Percentiles rank a stretch among this genome's conserved stretches.
Evolutionary conservation across 2,113 vertebrate genomes (phyloP).

Genomic region (Miniopterus natalensis): DNA sequence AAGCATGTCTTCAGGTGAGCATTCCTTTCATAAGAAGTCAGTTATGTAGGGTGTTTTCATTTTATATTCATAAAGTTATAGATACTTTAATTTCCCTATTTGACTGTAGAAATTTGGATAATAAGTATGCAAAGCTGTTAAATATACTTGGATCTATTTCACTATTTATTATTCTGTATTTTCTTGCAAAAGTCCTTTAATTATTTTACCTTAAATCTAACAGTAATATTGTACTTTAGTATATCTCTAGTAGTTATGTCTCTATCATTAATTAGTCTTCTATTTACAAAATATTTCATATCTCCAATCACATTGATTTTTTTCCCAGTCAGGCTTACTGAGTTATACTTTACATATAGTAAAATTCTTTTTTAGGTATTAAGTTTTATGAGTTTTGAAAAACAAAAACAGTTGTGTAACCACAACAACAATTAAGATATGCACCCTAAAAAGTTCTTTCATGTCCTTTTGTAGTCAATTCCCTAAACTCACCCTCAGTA

Average conservation of each 20-base stretch:
- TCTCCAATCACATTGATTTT: not conserved
- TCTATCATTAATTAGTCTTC: not conserved
- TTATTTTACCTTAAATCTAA: not conserved
- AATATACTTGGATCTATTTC: conserved; percentile 15
- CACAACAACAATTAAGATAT: not conserved
- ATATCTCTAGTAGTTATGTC: not conserved
- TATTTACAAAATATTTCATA: conserved; percentile 37
- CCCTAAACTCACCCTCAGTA: not conserved
- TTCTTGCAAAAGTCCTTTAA: not conserved
- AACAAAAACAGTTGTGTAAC: not conserved
- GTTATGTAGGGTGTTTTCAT: conserved; percentile 2
- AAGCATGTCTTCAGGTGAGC: not conserved
- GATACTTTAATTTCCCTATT: not conserved
- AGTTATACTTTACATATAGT: not conserved
- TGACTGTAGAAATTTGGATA: not conserved
- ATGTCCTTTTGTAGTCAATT: not conserved
- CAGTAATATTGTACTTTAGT: not conserved
- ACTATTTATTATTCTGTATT: conserved; percentile 4
- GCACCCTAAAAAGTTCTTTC: not conserved
- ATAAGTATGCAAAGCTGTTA: not conserved
- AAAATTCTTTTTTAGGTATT: conserved; percentile 14
- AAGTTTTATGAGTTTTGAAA: not conserved
- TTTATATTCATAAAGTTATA: not conserved
- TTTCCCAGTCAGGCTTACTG: not conserved
- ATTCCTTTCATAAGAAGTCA: not conserved